Conservation (phyloP, 2,113 vertebrate species). For the Galemys pyrenaicus region DNA sequence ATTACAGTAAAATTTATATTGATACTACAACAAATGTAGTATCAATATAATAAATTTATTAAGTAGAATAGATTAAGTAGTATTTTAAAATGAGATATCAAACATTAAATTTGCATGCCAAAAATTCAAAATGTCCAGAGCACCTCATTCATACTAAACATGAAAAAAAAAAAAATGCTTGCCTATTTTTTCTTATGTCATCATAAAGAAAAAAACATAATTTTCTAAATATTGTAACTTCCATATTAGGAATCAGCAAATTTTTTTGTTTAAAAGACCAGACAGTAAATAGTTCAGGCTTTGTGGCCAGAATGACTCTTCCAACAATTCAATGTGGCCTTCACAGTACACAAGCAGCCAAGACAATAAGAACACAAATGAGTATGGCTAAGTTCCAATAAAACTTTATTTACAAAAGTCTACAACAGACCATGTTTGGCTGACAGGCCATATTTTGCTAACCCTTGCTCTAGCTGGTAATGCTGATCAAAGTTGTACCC, state of each 20-base stretch:
- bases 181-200: neutral
- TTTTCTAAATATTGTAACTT: neutral
- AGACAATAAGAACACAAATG: neutral
- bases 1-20: too few relatives aligned
- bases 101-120: neutral
- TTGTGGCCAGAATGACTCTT: neutral
- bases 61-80: neutral
- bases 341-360: neutral
- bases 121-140: neutral
- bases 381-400: neutral
- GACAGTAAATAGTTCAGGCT: neutral
- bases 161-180: neutral
- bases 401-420: neutral
- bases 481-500: neutral
- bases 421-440: neutral
- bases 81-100: neutral
- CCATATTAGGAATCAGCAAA: neutral
- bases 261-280: neutral
- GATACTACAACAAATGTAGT: slow-evolving; percentile 4
- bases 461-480: neutral
- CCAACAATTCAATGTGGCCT: neutral
- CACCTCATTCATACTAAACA: neutral
- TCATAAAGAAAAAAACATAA: neutral
- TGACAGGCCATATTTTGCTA: neutral
- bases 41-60: neutral